Evolutionary conservation across 1,140 invertebrate species (phyloP), one percentile per base, ranked within the genome.

Genomic region (Hirudo medicinalis): DNA sequence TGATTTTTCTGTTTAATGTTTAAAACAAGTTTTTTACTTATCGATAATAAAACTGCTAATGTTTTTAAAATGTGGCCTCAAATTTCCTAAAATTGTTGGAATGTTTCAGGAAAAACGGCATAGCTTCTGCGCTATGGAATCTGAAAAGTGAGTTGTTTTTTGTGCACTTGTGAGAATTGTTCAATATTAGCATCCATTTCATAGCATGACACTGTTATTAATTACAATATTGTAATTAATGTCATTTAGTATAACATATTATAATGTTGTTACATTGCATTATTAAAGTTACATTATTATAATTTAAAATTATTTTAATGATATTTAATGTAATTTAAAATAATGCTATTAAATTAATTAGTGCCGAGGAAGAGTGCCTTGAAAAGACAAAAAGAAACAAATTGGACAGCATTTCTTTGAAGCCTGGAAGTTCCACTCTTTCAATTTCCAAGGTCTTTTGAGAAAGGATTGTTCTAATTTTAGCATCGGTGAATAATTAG

Each of bases 351-450:
- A 49, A 49, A 49, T 15, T 49, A 49, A 49, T 49, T 49, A 49
- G 43, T 9, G 43, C 4, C 9, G 43, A 49, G 22, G 57, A 22
- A 19, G 57, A 63, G 3, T 22, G 4, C 20, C 29, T 63, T 13
- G 57, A 63, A 63, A 63, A 63, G 29, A 0, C 57, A 22, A 63
- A 63, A 32, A 63, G 29, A 32, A 25, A 25, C 19, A 22, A 63
- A 4, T 32, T 32, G 29, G 57, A 22, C 20, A 11, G 57, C 13
- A 25, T 22, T 63, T n/a, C 57, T 5, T 32, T 63, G 22, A 63
- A 63, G 57, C 57, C 57, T 32, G 57, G 57, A 15, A 63, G 57
- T 63, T 63, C 57, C 57, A 63, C 57, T 25, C 57, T 63, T 19
- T 63, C 57, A 32, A 63, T 63, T 63, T 63, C 57, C 22, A 63